Conservation (phyloP, 2,113 vertebrate species). For the Piaya cayana region DNA sequence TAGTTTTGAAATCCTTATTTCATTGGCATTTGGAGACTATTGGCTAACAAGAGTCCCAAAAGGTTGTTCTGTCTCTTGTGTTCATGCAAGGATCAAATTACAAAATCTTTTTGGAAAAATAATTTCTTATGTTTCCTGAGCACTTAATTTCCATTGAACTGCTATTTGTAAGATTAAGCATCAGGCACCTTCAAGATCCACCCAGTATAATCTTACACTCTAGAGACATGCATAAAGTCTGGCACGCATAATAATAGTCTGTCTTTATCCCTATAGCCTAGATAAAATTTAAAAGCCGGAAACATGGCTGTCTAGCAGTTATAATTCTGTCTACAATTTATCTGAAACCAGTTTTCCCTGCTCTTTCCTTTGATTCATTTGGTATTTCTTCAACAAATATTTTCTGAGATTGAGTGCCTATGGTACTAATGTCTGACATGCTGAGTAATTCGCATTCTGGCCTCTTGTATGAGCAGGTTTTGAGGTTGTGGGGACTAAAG, state of each 20-base stretch:
- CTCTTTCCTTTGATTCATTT: slow-evolving; percentile 26
- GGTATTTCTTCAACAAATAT: slow-evolving; percentile 18
- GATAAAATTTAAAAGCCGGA: slow-evolving; percentile 57
- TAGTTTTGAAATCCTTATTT: slow-evolving; percentile 72
- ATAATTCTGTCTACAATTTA: slow-evolving; percentile 48
- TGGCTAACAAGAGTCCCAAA: slow-evolving; percentile 67
- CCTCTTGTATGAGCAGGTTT: background rate
- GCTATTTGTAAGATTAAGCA: slow-evolving; percentile 41
- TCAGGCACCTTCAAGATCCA: slow-evolving; percentile 39
- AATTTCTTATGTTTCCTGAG: slow-evolving; percentile 58
- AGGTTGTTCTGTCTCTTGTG: slow-evolving; percentile 68
- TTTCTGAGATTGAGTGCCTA: slow-evolving; percentile 1
- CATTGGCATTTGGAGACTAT: slow-evolving; percentile 57
- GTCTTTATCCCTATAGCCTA: slow-evolving; percentile 35
- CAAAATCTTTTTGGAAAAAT: slow-evolving; percentile 60
- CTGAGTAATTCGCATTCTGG: background rate
- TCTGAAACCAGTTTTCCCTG: background rate
- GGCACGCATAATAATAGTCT: background rate
- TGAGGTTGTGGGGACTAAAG: background rate
- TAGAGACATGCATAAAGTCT: slow-evolving; percentile 37
- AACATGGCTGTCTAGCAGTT: slow-evolving; percentile 32
- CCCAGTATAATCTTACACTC: slow-evolving; percentile 32
- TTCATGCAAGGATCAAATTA: slow-evolving; percentile 63
- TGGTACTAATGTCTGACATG: background rate
- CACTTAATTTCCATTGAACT: slow-evolving; percentile 26